Base-by-base conservation (phyloP, 1,140 invertebrate species). In the Drosophila seguyi region DNA sequence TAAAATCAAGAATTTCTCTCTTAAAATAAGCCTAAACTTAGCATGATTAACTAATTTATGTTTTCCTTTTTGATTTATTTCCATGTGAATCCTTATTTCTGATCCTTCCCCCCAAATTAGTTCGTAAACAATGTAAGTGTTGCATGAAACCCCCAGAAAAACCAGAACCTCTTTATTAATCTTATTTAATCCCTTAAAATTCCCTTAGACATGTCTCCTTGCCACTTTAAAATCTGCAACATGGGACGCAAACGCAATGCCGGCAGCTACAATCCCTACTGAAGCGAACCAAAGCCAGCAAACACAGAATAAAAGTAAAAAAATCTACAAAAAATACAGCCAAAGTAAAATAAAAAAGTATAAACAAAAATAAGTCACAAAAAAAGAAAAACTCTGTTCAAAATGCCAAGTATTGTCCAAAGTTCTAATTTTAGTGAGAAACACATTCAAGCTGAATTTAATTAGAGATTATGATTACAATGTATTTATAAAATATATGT, bases 111-210 rank as follows among this genome's bases (percentile, higher is more conserved):
- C 52, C 20, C 2, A 20, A 20, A 56, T 31, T 82, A 92, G 91
- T 91, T 75, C 91, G 87, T 81, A 92, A 88, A 83, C 81, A 90
- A 65, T 92, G 91, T 92, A 92, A 92, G 91, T 92, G 66, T 65
- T 78, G 82, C 82, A 86, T 86, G 82, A 75, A 42, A 16, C 22
- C 14, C 14, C 18, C 22, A 3, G 22, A 22, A 48, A 22, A 41
- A 36, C 10, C 10, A 50, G 25, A 25, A 59, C 3, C 0, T 16
- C 1, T 22, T 1, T 27, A 53, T 18, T 47, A 52, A 57, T 4
- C 10, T 13, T 38, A 22, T 25, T 1, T 36, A 13, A 36, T 36
- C 45, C 25, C 14, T 13, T 16, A 14, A 3, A 53, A 74, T 31
- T n/a, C 5, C 34, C 25, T 4, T 39, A 92, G 91, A 92, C 48